Evolutionary conservation across 2,888 invertebrate genomes (phyloP), one percentile per base, ranked within the genome.

Genomic region (Drosophila mimetica): DNA sequence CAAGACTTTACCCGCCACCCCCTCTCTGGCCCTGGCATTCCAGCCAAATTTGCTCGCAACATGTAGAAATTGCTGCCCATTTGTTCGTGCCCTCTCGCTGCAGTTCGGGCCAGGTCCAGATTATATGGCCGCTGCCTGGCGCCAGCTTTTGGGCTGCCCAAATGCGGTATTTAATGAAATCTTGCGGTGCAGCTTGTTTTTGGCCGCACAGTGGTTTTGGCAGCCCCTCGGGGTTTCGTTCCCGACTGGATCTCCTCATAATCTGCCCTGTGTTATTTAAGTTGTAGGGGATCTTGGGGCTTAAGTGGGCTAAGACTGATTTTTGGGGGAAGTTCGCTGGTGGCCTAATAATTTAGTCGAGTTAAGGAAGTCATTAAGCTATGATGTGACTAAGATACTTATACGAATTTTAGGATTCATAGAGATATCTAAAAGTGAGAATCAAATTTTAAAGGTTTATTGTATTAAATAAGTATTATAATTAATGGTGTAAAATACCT

Each of bases 131-230:
- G 53, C 60, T 81, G 74, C 75, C 81, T 90, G 90, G 90, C 90
- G 90, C 90, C 90, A 90, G 88, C 86, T 55, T 88, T 82, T 76
- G 80, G 60, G 71, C 73, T 61, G 83, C 86, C 84, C 86, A 86
- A 83, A 83, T 84, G 84, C 82, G 82, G 83, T 79, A 78, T 88
- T 89, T 90, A 89, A 89, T 89, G 89, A 90, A 89, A 89, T 81
- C 69, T 70, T 44, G 46, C 60, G 36, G 54, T 60, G 74, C 67
- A 36, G 50, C 60, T 58, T 75, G 76, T 69, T 71, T 71, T 60
- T 73, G 60, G 58, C 53, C 67, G 57, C 64, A 70, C 74, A 76
- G 52, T 65, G 73, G 57, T 67, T 73, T 76, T 75, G 75, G 74
- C 82, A 79, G 75, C 66, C 69, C 79, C 72, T 75, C 63, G 63